Percentiles rank a stretch among this genome's conserved stretches.
Conservation (phyloP, 2,113 vertebrate species). For the Oreochromis tanganicae region DNA sequence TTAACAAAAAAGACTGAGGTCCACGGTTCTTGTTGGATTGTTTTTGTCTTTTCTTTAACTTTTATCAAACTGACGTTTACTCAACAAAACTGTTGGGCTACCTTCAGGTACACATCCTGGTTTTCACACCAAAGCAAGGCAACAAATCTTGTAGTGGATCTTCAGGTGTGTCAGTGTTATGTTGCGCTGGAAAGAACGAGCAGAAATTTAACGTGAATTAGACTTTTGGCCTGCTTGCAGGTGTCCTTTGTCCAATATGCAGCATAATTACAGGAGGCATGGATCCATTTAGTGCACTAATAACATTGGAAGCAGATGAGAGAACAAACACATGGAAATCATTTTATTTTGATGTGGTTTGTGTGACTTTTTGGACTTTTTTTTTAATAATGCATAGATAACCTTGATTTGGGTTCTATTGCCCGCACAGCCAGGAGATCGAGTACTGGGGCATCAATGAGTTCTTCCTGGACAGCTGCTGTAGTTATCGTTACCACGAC, state of each 20-base stretch:
- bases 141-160: background rate
- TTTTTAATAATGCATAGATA: background rate
- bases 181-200: background rate
- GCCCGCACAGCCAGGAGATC: slow-evolving; percentile 88
- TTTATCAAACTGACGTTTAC: background rate
- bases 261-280: background rate
- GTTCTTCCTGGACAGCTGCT: slow-evolving; percentile 92
- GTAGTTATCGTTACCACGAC: slow-evolving; percentile 92
- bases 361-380: background rate
- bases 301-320: background rate
- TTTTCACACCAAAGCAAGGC: background rate
- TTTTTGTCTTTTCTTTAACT: background rate
- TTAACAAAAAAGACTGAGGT: background rate
- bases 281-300: background rate
- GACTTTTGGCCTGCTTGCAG: background rate
- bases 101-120: background rate
- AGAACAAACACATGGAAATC: background rate
- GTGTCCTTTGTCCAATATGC: background rate
- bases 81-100: background rate
- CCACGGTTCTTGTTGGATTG: background rate
- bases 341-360: background rate
- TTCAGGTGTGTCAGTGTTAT: background rate
- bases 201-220: accelerated
- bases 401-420: background rate
- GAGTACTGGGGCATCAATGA: slow-evolving; percentile 98